These are phyloP conservation scores for Oncorhynchus masou DNA, from an alignment of 2,113 vertebrate genomes.

Conservation along the genomic window DNA sequence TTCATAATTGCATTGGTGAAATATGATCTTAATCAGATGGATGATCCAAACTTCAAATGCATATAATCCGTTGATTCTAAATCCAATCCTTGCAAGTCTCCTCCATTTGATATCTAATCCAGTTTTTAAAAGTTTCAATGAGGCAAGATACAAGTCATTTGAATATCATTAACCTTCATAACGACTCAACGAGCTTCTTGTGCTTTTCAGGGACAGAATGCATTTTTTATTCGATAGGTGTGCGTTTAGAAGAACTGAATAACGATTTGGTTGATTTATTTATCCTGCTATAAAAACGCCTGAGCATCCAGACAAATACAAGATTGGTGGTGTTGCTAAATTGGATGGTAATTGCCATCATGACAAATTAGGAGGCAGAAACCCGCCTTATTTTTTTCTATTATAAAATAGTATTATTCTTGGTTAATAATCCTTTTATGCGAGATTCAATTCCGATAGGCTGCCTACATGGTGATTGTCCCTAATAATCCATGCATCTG, in stretches of 20 bases:
- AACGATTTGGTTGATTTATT: background rate
- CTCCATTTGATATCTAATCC: constrained; percentile 14
- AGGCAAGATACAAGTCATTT: constrained; percentile 8
- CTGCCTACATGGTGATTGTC: constrained; percentile 43
- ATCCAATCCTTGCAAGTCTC: constrained; percentile 17
- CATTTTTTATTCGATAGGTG: constrained; percentile 8
- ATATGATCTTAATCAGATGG: constrained; percentile 11
- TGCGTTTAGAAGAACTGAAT: background rate
- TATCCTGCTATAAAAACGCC: constrained; percentile 36
- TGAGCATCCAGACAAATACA: constrained; percentile 33
- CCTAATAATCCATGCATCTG: background rate
- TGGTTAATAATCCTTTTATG: constrained; percentile 50
- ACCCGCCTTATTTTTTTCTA: too few relatives aligned
- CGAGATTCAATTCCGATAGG: constrained; percentile 51
- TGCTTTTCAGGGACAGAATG: constrained; percentile 14
- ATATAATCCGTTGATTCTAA: constrained; percentile 12
- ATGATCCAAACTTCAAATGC: constrained; percentile 3
- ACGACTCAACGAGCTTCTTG: background rate
- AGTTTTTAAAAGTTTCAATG: constrained; percentile 22
- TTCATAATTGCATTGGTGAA: constrained; percentile 5
- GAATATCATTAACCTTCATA: constrained; percentile 19
- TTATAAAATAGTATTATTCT: constrained; percentile 29
- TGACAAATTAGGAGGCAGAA: too few relatives aligned
- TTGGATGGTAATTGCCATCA: too few relatives aligned
- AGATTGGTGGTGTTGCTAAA: constrained; percentile 4